Percentiles rank a stretch among this genome's conserved stretches.
phyloP scores from a whole-genome alignment of 2,113 vertebrate species.

The Ovis aries region ARS-UI_Ramb_v3.0 NC_056065.1:54478501-54479000 shows the following conservation, averaged over 20 bases:
- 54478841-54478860: conserved; percentile 97
- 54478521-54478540: not conserved
- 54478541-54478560: not conserved
- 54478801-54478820: conserved; percentile 97
- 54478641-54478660: conserved; percentile 99
- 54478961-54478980: conserved; percentile 99
- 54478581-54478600: not conserved
- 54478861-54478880: conserved; percentile 99
- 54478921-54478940: conserved; percentile 98
- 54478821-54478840: conserved; percentile 98
- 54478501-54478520: not conserved
- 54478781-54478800: conserved; percentile 96
- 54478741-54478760: conserved; percentile 97
- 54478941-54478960: conserved; percentile 98
- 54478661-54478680: conserved; percentile 98
- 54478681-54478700: conserved; percentile 99
- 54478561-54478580: conserved; percentile 14
- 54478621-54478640: conserved; percentile 94
- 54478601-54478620: conserved; percentile 85
- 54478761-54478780: conserved; percentile 96
- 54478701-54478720: conserved; percentile 98
- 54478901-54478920: conserved; percentile 96
- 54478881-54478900: conserved; percentile 96
- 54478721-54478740: conserved; percentile 98
- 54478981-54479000: conserved; percentile 98